Conservation (phyloP, 2,888 invertebrate species). For the Lasiommata megera region DNA sequence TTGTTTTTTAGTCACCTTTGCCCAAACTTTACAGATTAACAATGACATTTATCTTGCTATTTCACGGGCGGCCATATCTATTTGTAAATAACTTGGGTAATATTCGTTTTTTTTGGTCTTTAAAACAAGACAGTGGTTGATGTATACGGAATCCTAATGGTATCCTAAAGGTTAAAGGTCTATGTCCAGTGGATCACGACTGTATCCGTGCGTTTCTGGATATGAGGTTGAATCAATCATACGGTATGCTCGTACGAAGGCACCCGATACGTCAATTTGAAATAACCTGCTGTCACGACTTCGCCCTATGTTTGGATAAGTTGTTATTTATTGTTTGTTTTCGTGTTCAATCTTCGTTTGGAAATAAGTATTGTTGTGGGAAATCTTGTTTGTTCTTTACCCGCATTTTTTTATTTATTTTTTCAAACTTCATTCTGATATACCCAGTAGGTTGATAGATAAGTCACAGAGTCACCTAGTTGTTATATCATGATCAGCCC, state of each 20-base stretch:
- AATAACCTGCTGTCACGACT: slow-evolving; percentile 30
- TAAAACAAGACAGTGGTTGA: neutral
- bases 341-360: slow-evolving; percentile 3
- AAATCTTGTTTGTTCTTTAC: neutral
- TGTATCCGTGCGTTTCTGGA: slow-evolving; percentile 32
- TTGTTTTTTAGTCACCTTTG: too few relatives aligned
- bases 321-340: slow-evolving; percentile 4
- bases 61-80: too few relatives aligned
- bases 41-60: too few relatives aligned
- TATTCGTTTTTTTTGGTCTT: too few relatives aligned
- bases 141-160: slow-evolving; percentile 23
- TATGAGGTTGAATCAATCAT: slow-evolving; percentile 36
- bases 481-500: too few relatives aligned
- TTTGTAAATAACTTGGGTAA: too few relatives aligned
- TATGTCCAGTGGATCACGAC: slow-evolving; percentile 48
- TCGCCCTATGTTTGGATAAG: slow-evolving; percentile 2
- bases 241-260: slow-evolving; percentile 7
- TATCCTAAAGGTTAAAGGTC: slow-evolving; percentile 45
- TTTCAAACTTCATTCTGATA: too few relatives aligned
- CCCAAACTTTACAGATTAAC: too few relatives aligned
- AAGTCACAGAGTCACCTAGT: too few relatives aligned
- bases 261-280: slow-evolving; percentile 18
- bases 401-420: too few relatives aligned
- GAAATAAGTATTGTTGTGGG: neutral
- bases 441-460: too few relatives aligned